Percentiles rank a stretch among this genome's conserved stretches.
Conservation (phyloP, 2,888 invertebrate species). For the Subacronicta megacephala region DNA sequence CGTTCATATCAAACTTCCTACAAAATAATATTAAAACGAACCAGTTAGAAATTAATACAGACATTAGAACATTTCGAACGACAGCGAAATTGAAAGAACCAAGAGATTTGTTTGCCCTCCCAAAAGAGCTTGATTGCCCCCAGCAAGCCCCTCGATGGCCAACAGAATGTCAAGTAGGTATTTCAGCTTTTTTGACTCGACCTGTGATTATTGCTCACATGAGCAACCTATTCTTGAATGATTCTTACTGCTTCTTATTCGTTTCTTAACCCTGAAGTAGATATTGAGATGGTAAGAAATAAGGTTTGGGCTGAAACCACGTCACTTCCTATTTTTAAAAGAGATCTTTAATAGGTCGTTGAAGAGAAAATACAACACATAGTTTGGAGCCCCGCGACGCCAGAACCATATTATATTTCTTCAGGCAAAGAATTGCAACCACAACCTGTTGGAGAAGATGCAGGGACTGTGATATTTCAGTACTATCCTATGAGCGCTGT, state of each 20-base stretch:
- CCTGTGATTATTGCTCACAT: too few relatives aligned
- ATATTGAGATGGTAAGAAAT: too few relatives aligned
- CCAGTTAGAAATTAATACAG: conserved; percentile 92
- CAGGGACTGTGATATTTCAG: conserved; percentile 94
- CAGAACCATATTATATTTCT: conserved; percentile 94
- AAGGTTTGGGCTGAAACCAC: too few relatives aligned
- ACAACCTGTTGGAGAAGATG: conserved; percentile 96
- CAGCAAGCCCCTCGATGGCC: conserved; percentile 96
- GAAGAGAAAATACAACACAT: conserved; percentile 95
- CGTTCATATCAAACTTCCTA: conserved; percentile 91
- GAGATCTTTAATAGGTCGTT: conserved; percentile 90
- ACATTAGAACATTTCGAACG: conserved; percentile 90
- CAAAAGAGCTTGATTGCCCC: conserved; percentile 92
- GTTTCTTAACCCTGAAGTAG: too few relatives aligned
- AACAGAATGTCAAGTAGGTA: conserved; percentile 95
- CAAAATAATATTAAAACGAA: conserved; percentile 91
- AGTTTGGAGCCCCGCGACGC: conserved; percentile 91
- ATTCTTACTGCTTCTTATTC: too few relatives aligned
- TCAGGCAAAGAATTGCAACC: conserved; percentile 95
- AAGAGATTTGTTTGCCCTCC: conserved; percentile 92
- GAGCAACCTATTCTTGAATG: too few relatives aligned
- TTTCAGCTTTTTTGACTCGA: background rate
- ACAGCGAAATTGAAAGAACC: conserved; percentile 92
- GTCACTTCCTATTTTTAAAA: too few relatives aligned
- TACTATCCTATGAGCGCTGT: conserved; percentile 96